These are phyloP conservation scores for Anabacerthia variegaticeps DNA, from an alignment of 2,797 vertebrate genomes.

Conservation along the genomic window DNA sequence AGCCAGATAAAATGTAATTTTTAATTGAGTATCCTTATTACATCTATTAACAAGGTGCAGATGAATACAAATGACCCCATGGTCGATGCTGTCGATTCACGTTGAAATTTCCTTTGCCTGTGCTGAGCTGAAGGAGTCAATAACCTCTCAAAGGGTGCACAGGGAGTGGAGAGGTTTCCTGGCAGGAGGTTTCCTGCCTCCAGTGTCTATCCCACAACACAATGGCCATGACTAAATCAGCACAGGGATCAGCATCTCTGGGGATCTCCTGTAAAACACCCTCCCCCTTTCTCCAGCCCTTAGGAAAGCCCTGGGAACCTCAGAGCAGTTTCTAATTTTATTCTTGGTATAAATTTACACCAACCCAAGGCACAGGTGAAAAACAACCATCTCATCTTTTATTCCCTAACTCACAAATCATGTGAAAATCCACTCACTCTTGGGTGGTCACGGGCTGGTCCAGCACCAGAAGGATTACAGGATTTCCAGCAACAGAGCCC, in stretches of 20 bases:
- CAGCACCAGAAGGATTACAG: not conserved
- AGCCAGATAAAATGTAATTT: conserved; percentile 54
- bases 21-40: conserved; percentile 63
- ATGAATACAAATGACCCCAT: conserved; percentile 58
- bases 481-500: not conserved
- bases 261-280: not conserved
- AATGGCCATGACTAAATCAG: fast-evolving
- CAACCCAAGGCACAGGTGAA: not conserved
- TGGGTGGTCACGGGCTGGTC: not conserved
- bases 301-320: not conserved
- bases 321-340: not conserved
- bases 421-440: fast-evolving
- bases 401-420: not conserved
- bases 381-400: not conserved
- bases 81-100: conserved; percentile 3
- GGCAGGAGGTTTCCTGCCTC: not conserved
- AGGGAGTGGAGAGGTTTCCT: not conserved
- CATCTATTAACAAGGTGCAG: conserved; percentile 38
- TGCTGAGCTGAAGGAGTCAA: conserved; percentile 27
- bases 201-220: fast-evolving
- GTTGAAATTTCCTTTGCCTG: not conserved
- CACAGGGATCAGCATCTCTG: not conserved
- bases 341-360: not conserved
- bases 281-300: not conserved
- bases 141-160: not conserved